These are phyloP conservation scores for Nymphalis urticae DNA, from an alignment of 2,888 invertebrate species.

Conservation along the genomic window DNA sequence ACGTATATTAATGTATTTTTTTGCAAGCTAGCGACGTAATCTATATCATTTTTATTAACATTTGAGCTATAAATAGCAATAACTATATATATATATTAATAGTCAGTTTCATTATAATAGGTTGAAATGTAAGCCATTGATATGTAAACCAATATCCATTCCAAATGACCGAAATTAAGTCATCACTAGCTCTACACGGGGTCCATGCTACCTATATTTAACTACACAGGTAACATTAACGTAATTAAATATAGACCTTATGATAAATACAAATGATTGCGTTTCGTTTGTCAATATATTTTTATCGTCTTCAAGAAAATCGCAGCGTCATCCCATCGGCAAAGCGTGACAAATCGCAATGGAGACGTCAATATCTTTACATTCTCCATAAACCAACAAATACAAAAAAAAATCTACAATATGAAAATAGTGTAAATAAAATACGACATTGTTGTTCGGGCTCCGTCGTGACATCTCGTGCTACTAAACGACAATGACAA, in stretches of 20 bases:
- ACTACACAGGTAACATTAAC: neutral
- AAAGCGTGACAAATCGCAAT: conserved; percentile 73
- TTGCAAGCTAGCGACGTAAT: conserved; percentile 4
- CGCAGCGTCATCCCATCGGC: conserved; percentile 70
- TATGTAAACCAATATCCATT: conserved; percentile 52
- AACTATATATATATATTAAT: neutral
- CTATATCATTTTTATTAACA: conserved; percentile 18
- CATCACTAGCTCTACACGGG: conserved; percentile 69
- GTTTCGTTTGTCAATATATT: neutral
- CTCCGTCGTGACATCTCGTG: conserved; percentile 46
- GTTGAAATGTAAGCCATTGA: conserved; percentile 2
- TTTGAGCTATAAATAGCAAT: conserved; percentile 5
- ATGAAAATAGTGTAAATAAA: conserved; percentile 45
- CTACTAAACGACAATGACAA: conserved; percentile 36
- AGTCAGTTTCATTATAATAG: neutral
- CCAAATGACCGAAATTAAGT: conserved; percentile 73
- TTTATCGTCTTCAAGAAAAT: conserved; percentile 49
- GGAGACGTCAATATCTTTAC: conserved; percentile 74
- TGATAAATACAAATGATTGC: neutral
- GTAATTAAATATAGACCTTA: conserved; percentile 16
- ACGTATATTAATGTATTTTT: conserved; percentile 6
- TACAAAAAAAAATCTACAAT: conserved; percentile 55
- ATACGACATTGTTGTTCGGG: conserved; percentile 45
- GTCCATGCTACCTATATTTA: conserved; percentile 55
- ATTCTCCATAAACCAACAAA: conserved; percentile 77